Evolutionary conservation across 2,113 vertebrate species (phyloP).

Genomic region (Micronycteris hirsuta): DNA sequence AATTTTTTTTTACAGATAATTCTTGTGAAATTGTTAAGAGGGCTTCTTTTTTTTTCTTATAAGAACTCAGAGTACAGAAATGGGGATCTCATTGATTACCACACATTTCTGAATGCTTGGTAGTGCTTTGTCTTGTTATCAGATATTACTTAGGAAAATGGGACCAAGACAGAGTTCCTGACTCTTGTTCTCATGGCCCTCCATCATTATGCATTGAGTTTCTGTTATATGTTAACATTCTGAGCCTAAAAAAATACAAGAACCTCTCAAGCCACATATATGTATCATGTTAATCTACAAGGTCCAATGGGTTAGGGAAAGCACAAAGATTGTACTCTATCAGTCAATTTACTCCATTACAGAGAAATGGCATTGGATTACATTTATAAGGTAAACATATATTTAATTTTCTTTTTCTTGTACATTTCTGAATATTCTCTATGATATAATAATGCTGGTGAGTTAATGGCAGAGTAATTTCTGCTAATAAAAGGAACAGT

Average conservation of each 20-base stretch:
- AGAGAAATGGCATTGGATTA: not conserved
- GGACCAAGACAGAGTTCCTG: not conserved
- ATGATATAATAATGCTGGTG: not conserved
- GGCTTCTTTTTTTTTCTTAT: slow-evolving; percentile 30
- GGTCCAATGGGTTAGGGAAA: not conserved
- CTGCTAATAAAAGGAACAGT: too few species aligned
- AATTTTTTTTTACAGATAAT: slow-evolving; percentile 20
- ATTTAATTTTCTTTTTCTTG: slow-evolving; percentile 10
- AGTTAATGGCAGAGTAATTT: not conserved
- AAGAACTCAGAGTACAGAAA: slow-evolving; percentile 6
- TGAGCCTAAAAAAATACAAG: not conserved
- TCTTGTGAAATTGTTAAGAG: not conserved
- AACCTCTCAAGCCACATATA: not conserved
- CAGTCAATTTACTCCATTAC: not conserved
- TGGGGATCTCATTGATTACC: not conserved
- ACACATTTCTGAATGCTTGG: not conserved
- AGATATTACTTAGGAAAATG: not conserved
- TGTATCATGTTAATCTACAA: not conserved
- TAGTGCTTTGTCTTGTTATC: not conserved
- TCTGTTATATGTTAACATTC: not conserved
- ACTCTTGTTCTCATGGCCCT: not conserved
- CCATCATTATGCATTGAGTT: not conserved
- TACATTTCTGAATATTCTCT: slow-evolving; percentile 7
- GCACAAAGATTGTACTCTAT: not conserved
- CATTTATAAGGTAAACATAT: not conserved